A percentile compares a stretch with the other conserved stretches of the same genome.
Conservation (phyloP, 1,140 invertebrate genomes). For the Caerostris darwini region DNA sequence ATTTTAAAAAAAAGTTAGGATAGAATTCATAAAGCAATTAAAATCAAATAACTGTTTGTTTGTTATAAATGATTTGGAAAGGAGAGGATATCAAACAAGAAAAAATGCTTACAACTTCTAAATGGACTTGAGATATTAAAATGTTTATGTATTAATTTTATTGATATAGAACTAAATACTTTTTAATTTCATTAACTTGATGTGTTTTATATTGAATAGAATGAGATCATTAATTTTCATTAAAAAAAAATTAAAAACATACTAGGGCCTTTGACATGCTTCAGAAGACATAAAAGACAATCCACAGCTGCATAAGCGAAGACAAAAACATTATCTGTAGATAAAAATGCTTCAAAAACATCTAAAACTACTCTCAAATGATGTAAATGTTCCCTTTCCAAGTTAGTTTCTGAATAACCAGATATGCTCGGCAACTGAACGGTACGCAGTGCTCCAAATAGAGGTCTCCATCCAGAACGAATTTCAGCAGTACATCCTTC, state of each 20-base stretch:
- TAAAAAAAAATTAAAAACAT: slow-evolving; percentile 9
- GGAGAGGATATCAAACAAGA: no score
- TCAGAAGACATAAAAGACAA: slow-evolving; percentile 93
- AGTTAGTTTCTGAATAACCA: slow-evolving; percentile 35
- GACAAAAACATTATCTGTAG: slow-evolving; percentile 94
- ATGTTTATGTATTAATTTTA: no score
- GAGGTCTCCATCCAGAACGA: slow-evolving; percentile 94
- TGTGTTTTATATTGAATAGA: no score
- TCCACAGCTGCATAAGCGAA: slow-evolving; percentile 96
- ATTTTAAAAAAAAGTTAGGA: no score
- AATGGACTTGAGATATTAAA: no score
- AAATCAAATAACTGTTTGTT: no score
- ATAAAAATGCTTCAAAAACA: slow-evolving; percentile 95
- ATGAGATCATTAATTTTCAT: background rate
- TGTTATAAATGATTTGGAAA: no score
- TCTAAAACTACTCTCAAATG: slow-evolving; percentile 87
- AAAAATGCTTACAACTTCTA: no score
- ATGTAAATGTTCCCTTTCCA: slow-evolving; percentile 82
- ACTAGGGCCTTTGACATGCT: slow-evolving; percentile 80
- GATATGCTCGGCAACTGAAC: slow-evolving; percentile 83
- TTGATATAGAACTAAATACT: no score
- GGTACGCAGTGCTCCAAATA: slow-evolving; percentile 94
- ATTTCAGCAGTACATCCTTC: slow-evolving; percentile 96
- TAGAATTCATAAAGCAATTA: no score
- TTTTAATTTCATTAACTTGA: no score